A percentile compares a stretch with the other conserved stretches of the same genome.
These are phyloP conservation scores for Camponotus floridanus DNA, from an alignment of 1,140 invertebrate genomes.

Conservation along the genomic window DNA sequence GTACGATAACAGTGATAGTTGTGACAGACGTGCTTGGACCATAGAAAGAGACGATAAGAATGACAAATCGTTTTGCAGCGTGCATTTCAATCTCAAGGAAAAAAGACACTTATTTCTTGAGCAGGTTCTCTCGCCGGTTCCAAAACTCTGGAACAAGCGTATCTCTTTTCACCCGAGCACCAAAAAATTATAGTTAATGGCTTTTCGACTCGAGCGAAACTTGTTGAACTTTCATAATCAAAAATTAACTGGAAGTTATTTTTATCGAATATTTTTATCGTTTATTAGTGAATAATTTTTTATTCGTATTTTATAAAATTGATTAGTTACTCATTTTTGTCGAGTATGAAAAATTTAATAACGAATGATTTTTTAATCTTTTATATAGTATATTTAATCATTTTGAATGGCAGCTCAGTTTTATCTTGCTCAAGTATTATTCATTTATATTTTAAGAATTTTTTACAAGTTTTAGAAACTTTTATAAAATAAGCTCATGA, in stretches of 20 bases:
- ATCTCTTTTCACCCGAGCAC: conserved; percentile 55
- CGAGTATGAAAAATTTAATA: conserved; percentile 1
- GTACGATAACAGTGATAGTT: conserved; percentile 64
- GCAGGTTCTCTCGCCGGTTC: conserved; percentile 87
- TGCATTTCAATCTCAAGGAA: conserved; percentile 85
- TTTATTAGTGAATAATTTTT: conserved; percentile 1
- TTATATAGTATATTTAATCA: background rate
- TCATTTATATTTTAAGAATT: background rate
- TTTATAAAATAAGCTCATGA: background rate
- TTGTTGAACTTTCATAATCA: background rate
- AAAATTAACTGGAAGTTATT: background rate
- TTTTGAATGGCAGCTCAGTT: conserved; percentile 1
- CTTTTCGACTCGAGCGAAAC: background rate
- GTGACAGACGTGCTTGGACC: conserved; percentile 50
- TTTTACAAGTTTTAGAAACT: conserved; percentile 9
- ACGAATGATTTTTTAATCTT: background rate
- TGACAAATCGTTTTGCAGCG: conserved; percentile 57
- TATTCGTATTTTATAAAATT: conserved; percentile 6
- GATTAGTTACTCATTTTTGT: background rate
- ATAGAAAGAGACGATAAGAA: conserved; percentile 70
- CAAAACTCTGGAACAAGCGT: conserved; percentile 85
- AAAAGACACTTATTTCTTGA: conserved; percentile 87
- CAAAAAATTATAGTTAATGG: conserved; percentile 56
- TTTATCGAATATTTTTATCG: conserved; percentile 9
- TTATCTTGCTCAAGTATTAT: conserved; percentile 38